Percentiles rank a stretch among this genome's conserved stretches.
Conservation (phyloP, 1,140 invertebrate genomes). For the Halictus rubicundus region DNA sequence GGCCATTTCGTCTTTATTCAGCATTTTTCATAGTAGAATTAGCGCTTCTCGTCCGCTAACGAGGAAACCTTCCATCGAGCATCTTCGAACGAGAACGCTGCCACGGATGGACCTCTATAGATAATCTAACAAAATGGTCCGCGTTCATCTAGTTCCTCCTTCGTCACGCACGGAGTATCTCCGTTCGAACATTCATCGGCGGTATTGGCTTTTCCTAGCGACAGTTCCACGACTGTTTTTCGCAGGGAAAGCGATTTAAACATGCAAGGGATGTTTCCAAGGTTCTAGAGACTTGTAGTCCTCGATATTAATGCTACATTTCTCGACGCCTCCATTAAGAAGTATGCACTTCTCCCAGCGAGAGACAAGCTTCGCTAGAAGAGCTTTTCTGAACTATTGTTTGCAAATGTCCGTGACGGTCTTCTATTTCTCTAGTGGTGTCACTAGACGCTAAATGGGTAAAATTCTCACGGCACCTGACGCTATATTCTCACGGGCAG, state of each 20-base stretch:
- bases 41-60: neutral
- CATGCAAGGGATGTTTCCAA: no score
- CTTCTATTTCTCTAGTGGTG: no score
- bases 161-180: neutral
- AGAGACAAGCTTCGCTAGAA: no score
- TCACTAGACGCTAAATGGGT: no score
- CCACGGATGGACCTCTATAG: slow-evolving; percentile 17
- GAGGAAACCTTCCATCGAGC: neutral
- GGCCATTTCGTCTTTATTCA: neutral
- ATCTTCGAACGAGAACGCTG: neutral
- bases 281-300: no score
- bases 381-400: no score
- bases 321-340: no score
- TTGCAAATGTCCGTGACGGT: no score
- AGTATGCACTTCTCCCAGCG: no score
- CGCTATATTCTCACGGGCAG: no score
- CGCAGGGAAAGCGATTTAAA: neutral
- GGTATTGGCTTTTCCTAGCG: neutral
- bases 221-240: neutral
- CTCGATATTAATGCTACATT: no score
- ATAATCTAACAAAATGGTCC: slow-evolving; percentile 37
- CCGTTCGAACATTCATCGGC: neutral
- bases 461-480: no score
- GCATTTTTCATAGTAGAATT: neutral
- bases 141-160: slow-evolving; percentile 38